Percentiles rank a stretch among this genome's conserved stretches.
Conservation (phyloP, 2,888 invertebrate genomes). For the Ichneumon xanthorius region DNA sequence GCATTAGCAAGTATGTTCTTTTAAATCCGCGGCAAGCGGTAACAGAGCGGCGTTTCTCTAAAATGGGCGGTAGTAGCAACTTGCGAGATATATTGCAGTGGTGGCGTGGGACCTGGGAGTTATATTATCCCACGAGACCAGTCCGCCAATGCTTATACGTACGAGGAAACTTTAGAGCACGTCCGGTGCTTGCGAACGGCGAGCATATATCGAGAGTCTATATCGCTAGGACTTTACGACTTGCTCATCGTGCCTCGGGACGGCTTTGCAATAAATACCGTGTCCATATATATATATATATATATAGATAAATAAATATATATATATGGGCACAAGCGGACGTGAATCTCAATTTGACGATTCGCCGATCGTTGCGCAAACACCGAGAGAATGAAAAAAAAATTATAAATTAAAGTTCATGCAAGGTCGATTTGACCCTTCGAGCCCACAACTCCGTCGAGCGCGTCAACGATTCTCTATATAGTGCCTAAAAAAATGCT, state of each 20-base stretch:
- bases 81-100: constrained; percentile 40
- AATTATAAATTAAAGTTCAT: constrained; percentile 8
- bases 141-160: constrained; percentile 35
- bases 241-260: constrained; percentile 30
- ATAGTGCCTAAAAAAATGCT: too few relatives aligned
- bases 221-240: constrained; percentile 49
- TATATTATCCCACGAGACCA: constrained; percentile 61
- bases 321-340: constrained; percentile 27
- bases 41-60: not conserved
- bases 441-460: too few relatives aligned
- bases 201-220: constrained; percentile 12
- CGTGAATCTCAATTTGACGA: constrained; percentile 34
- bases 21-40: constrained; percentile 25
- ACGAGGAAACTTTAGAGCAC: constrained; percentile 51
- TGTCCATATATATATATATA: too few relatives aligned
- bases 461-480: too few relatives aligned
- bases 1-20: not conserved
- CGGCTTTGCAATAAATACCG: constrained; percentile 42
- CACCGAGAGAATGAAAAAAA: constrained; percentile 1
- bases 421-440: constrained; percentile 1
- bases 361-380: constrained; percentile 32
- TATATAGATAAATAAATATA: not conserved
- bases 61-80: constrained; percentile 21
- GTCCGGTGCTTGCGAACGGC: constrained; percentile 48
- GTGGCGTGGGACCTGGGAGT: constrained; percentile 58